Evolutionary conservation across 64 coral and sea anemone species (phyloP), one percentile per base, ranked within the genome.

Genomic region (Stichodactyla mertensii): DNA sequence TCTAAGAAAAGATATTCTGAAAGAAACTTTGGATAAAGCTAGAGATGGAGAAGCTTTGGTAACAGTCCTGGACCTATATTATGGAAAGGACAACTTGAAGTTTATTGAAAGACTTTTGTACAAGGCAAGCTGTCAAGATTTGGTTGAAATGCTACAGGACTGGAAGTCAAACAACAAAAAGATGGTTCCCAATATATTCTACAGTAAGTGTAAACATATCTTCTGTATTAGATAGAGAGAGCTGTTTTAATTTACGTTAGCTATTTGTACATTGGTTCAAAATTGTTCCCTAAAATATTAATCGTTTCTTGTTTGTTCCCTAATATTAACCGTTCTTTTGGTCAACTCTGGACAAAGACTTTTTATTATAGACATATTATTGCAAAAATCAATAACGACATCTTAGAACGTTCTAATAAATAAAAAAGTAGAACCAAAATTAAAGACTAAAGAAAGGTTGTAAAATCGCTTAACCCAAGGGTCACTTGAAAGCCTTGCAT

Each of bases 81-180:
- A 96, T 54, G 94, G 94, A 1, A 85, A 69, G 45, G 94, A 93
- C 56, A 90, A 93, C 57, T 61, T 96, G 27, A 83, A 89, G 86
- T 89, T 96, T 54, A 31, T 93, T 54, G 87, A 93, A 84, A 70
- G 88, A 16, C 86, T 96, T 24, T 57, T 96, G 58, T 54, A 56
- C 55, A 93, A 96, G 55, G 91, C 91, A 26, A 88, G 88, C 20
- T 88, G 91, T 82, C 16, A 84, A 52, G 91, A 93, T 86, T 84
- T 96, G 26, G 81, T 93, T 28, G 52, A 84, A n/a, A 92, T 71
- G 85, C 74, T 93, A 58, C 82, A 82, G 36, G 86, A 96, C 6
- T 93, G 91, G 94, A 83, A 84, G 70, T 60, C 57, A 52, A 85
- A 77, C 14, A 96, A 77, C 20, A 85, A 67, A 14, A 61, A 55